Conservation (phyloP, 2,797 vertebrate genomes). For the Xerus rutilus region DNA sequence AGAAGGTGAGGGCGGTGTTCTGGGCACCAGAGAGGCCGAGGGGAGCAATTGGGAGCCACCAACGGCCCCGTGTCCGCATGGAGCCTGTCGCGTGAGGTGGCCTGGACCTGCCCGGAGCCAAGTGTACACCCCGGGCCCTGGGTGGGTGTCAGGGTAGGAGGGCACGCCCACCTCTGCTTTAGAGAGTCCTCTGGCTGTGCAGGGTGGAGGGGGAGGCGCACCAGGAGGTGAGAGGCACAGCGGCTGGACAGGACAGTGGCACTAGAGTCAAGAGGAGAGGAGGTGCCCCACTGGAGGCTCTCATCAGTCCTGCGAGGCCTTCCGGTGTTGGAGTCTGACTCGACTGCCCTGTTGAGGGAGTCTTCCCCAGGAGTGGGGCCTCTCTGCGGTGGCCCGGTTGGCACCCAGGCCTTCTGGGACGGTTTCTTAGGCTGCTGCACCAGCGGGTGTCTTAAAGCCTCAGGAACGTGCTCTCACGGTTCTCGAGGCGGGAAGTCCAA, state of each 20-base stretch:
- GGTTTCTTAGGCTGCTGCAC: not conserved
- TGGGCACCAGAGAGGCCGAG: not conserved
- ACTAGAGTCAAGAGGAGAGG: not conserved
- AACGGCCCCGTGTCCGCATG: fast-evolving
- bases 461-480: not conserved
- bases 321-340: not conserved
- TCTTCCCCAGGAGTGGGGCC: not conserved
- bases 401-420: too few species aligned
- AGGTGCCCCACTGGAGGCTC: not conserved
- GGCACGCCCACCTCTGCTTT: not conserved
- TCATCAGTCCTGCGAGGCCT: not conserved
- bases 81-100: not conserved
- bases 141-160: too few species aligned
- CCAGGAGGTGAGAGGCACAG: not conserved
- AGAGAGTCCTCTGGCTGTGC: not conserved
- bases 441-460: not conserved
- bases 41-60: not conserved
- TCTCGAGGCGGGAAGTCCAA: not conserved
- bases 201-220: not conserved
- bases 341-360: not conserved
- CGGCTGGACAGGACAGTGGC: too few species aligned
- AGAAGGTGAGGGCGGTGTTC: not conserved
- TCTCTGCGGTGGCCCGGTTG: not conserved
- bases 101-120: not conserved
- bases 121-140: not conserved